Evolutionary conservation across 2,888 invertebrate species (phyloP), one percentile per base, ranked within the genome.

Genomic region (Spicauda simplicius): DNA sequence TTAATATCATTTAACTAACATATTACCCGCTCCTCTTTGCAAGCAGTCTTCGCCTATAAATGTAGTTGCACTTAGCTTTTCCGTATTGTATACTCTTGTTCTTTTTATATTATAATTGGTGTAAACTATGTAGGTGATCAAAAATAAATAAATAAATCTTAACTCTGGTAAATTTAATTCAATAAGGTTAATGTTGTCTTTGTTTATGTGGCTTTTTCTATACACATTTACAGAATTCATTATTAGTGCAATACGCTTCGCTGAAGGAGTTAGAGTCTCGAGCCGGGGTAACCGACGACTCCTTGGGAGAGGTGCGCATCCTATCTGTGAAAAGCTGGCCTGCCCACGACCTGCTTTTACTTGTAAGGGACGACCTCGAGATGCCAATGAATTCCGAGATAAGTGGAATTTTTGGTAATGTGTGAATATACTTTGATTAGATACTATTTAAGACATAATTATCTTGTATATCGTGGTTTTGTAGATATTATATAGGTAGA

Each of bases 311-410:
- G 2, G 75, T 94, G 5, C 83, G 90, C 1, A 73, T 87, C 7
- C 72, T 94, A 57, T 90, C 93, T 1, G 82, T 94, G 53, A 87
- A 79, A 37, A 75, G 77, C 41, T 91, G 91, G 91, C 84, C 89
- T 0, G 84, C 88, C 0, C 86, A 91, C 64, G 91, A 91, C 71
- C 75, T 91, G 64, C 77, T 90, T 37, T 72, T 91, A 68, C 80
- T 90, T 1, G 71, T 89, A 10, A 80, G 87, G 7, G 82, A 85
- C 25, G 86, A 88, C 71, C 71, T 83, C 19, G 74, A 80, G 18
- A 68, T 78, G 73, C 78, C 82, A 10, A 25, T 77, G 64, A 77
- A 80, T 68, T 73, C 80, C 0, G 87, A 89, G 60, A 80, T 85
- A 68, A 80, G 74, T 68, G 86, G 88, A 30, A 48, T 82, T 56